Percentiles rank a stretch among this genome's conserved stretches.
These are phyloP conservation scores for Echeneis naucrates DNA, from an alignment of 2,797 vertebrate genomes.

Conservation along the genomic window DNA sequence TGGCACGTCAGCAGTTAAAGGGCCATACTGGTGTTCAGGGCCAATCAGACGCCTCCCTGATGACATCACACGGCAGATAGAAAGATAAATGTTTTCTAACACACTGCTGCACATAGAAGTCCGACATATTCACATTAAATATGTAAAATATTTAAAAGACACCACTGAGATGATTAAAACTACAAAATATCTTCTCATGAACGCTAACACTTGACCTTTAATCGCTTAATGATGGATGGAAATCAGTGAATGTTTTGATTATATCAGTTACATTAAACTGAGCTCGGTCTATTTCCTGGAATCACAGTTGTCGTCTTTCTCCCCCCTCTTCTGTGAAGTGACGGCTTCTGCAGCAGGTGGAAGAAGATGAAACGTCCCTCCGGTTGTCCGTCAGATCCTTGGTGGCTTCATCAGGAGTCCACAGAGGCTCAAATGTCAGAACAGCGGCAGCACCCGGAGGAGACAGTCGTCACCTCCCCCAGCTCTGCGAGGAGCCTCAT, in stretches of 20 bases:
- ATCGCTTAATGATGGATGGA: no score
- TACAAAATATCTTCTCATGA: no score
- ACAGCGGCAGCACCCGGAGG: constrained; percentile 26
- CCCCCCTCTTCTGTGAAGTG: background rate
- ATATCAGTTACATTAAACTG: no score
- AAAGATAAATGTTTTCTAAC: no score
- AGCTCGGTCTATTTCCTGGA: background rate
- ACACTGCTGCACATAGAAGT: no score
- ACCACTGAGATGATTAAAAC: no score
- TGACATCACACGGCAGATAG: no score
- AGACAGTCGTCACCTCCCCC: constrained; percentile 25
- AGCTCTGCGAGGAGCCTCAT: constrained; percentile 29
- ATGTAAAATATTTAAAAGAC: no score
- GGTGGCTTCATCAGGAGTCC: constrained; percentile 59
- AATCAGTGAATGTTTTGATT: no score
- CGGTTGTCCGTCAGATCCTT: constrained; percentile 7
- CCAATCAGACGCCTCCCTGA: no score
- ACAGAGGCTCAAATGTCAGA: constrained; percentile 54
- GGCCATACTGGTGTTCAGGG: background rate
- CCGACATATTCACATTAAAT: no score
- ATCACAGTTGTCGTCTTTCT: background rate
- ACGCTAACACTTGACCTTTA: no score
- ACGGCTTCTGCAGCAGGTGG: background rate
- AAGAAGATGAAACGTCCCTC: constrained; percentile 46
- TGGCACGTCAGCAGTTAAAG: constrained; percentile 23